Evolutionary conservation across 2,888 invertebrate genomes (phyloP).

Genomic region (Papilio demoleus): DNA sequence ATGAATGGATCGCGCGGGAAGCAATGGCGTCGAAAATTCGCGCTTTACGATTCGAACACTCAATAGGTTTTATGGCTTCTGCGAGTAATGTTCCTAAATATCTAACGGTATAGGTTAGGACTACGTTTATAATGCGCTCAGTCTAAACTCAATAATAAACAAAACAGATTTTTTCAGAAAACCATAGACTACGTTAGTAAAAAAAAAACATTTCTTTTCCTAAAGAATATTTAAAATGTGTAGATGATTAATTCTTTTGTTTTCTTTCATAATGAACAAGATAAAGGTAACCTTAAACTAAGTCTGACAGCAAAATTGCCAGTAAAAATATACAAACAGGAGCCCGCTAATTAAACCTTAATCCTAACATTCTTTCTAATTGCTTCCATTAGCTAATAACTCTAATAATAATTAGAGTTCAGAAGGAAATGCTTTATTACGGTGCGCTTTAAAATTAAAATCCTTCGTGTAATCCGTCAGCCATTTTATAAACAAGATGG

Average conservation of each 20-base stretch:
- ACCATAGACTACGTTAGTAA: not conserved
- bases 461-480: constrained; percentile 75
- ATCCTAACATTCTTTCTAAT: constrained; percentile 71
- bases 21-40: constrained; percentile 63
- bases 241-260: not conserved
- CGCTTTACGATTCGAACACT: constrained; percentile 64
- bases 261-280: constrained; percentile 12
- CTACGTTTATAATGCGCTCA: not conserved
- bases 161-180: not conserved
- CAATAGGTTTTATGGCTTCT: constrained; percentile 61
- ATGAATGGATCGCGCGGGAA: constrained; percentile 62
- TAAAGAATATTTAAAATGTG: not conserved
- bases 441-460: constrained; percentile 57
- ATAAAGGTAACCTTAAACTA: constrained; percentile 33
- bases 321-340: constrained; percentile 56
- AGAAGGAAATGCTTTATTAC: constrained; percentile 75
- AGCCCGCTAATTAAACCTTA: constrained; percentile 70
- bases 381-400: constrained; percentile 74
- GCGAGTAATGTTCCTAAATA: constrained; percentile 50
- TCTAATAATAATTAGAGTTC: constrained; percentile 70
- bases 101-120: constrained; percentile 16
- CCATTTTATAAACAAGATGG: constrained; percentile 52
- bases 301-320: constrained; percentile 38
- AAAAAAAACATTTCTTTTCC: not conserved
- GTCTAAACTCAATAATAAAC: not conserved